Evolutionary conservation across 1,140 invertebrate genomes (phyloP).

Genomic region (Geopemphigus sp.): DNA sequence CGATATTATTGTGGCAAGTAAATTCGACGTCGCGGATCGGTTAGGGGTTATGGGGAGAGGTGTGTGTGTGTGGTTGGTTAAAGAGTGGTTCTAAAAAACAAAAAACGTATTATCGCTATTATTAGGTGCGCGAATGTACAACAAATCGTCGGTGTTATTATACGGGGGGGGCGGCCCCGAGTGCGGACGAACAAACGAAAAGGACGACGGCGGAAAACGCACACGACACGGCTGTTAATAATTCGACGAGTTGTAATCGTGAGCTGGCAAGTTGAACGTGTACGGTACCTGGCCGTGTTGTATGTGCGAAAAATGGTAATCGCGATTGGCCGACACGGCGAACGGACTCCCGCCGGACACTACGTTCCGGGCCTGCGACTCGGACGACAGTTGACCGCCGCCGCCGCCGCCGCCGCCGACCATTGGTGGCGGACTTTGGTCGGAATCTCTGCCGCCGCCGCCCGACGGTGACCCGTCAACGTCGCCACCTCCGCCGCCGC

Average conservation of each 20-base stretch:
- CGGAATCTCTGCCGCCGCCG: conserved; percentile 45
- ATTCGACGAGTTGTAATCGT: conserved; percentile 51
- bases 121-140: too few relatives aligned
- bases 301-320: conserved; percentile 86
- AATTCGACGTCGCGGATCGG: too few relatives aligned
- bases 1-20: too few relatives aligned
- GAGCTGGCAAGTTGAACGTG: conserved; percentile 51
- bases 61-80: too few relatives aligned
- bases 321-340: conserved; percentile 61
- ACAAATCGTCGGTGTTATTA: too few relatives aligned
- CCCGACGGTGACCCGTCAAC: conserved; percentile 51
- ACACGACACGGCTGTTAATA: conserved; percentile 37
- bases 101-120: too few relatives aligned
- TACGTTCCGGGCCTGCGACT: conserved; percentile 57
- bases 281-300: conserved; percentile 79
- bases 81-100: too few relatives aligned
- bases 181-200: too few relatives aligned
- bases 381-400: conserved; percentile 54
- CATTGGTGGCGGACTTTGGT: conserved; percentile 58
- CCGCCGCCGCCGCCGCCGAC: conserved; percentile 52
- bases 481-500: conserved; percentile 51
- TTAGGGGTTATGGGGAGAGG: too few relatives aligned
- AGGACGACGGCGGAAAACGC: conserved; percentile 2
- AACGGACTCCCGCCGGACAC: conserved; percentile 61
- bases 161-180: too few relatives aligned